phyloP scores from a whole-genome alignment of 2,113 vertebrate genomes.

The Tachuris rubrigastra region DNA sequence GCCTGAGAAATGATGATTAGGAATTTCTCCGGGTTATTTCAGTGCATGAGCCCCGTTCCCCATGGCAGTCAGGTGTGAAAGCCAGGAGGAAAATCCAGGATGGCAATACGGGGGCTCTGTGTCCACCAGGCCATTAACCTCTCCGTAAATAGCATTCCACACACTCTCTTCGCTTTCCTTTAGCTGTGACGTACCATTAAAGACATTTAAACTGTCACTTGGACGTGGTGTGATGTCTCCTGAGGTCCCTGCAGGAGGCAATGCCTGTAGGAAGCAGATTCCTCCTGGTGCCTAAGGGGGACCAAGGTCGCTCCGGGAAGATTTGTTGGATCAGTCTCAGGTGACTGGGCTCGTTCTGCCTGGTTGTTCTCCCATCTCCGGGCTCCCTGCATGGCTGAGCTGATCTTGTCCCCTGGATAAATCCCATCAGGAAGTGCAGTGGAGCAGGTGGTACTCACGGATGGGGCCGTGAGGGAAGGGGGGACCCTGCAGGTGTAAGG shows the following conservation, averaged over 20 bases:
- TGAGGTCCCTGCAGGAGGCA: neutral
- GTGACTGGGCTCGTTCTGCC: neutral
- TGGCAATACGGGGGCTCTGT: neutral
- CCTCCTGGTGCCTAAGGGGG: neutral
- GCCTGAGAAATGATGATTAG: neutral
- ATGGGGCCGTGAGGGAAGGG: neutral
- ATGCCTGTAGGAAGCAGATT: neutral
- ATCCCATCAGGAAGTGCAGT: neutral
- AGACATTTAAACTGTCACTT: neutral
- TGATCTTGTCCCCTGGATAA: neutral
- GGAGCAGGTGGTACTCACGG: neutral
- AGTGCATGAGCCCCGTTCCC: fast-evolving
- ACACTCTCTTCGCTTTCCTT: neutral
- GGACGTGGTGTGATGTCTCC: fast-evolving
- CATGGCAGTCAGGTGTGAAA: neutral
- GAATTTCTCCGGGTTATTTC: neutral
- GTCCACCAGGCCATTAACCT: neutral
- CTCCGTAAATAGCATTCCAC: neutral
- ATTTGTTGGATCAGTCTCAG: neutral
- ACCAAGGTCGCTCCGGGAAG: neutral
- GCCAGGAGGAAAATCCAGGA: neutral
- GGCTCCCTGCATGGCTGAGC: neutral
- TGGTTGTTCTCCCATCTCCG: neutral
- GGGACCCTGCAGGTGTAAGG: neutral
- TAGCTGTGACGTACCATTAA: neutral